A percentile compares a stretch with the other conserved stretches of the same genome.
phyloP scores from a whole-genome alignment of 1,140 invertebrate genomes.

The Sitobion miscanthi region DNA sequence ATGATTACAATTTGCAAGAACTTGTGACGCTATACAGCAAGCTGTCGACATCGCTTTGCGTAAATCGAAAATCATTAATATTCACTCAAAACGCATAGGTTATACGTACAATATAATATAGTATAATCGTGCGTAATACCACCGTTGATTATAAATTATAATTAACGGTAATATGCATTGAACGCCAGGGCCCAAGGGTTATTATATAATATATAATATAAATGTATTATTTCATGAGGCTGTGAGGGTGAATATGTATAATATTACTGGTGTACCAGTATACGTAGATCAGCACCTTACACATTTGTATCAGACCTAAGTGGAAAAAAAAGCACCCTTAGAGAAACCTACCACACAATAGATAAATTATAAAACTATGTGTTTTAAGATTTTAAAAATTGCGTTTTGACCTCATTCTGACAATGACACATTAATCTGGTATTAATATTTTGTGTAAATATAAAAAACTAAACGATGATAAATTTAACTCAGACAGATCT shows the following conservation, averaged over 20 bases:
- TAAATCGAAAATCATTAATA: conserved; percentile 14
- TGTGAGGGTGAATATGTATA: neutral
- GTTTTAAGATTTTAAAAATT: neutral
- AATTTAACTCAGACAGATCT: neutral
- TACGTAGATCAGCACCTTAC: neutral
- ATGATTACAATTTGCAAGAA: neutral
- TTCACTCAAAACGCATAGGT: neutral
- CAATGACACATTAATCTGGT: neutral
- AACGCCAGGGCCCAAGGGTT: neutral
- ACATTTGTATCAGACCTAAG: neutral
- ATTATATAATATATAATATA: neutral
- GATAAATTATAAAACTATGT: too few relatives aligned
- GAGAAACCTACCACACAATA: neutral
- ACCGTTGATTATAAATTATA: conserved; percentile 3
- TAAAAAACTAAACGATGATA: neutral
- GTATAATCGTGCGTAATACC: neutral
- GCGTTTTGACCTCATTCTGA: neutral
- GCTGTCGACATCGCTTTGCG: neutral
- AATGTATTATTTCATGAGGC: neutral
- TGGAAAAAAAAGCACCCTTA: neutral
- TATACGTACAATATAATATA: neutral
- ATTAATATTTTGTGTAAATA: neutral
- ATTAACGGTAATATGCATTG: neutral
- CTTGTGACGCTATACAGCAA: neutral
- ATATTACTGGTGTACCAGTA: neutral